Base-by-base conservation (phyloP, 2,888 invertebrate genomes). In the Sinelater perroti region DNA sequence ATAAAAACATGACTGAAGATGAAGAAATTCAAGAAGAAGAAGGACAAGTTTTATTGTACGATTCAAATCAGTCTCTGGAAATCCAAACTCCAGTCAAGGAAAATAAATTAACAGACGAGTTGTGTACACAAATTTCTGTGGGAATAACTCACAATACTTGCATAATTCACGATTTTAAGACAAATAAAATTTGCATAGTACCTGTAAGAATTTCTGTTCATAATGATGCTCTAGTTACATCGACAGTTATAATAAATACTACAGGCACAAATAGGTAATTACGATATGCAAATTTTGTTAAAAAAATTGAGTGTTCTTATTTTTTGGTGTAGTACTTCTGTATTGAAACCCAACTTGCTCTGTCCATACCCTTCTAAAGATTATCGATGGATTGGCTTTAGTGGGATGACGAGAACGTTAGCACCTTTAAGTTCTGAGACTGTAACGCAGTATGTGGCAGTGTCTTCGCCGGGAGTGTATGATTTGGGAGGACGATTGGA, bases 171-270 rank as follows among this genome's bases (percentile, higher is more conserved):
- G 80, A 88, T 72, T 91, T 91, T 70, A 74, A 78, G 26, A 75
- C 75, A 56, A 81, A 76, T 54, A 83, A 82, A 67, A 71, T 89
- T 56, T 90, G 90, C 70, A 75, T 87, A 61, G 82, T 90, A 61
- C 88, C 89, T 14, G 85, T 91, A 1, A 83, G 81, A 53, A 78
- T 91, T 63, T 81, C 85, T 60, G 75, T 89, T 63, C 87, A 88
- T 56, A 89, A 88, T 74, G 85, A 87, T 73, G 83, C 86, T 50
- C 81, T 82, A 52, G 78, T 82, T 46, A 62, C 56, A 7, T 79
- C 88, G 11, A 78, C 82, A 58, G 84, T 88, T 16, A 85, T 82
- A 70, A 80, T 89, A 52, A 83, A 85, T 67, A 84, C 87, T 68
- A 75, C 83, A 36, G 85, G 83, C 66, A 78, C 78, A 8, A 84